Base-by-base conservation (phyloP, 2,113 vertebrate species). In the Osmerus mordax region DNA sequence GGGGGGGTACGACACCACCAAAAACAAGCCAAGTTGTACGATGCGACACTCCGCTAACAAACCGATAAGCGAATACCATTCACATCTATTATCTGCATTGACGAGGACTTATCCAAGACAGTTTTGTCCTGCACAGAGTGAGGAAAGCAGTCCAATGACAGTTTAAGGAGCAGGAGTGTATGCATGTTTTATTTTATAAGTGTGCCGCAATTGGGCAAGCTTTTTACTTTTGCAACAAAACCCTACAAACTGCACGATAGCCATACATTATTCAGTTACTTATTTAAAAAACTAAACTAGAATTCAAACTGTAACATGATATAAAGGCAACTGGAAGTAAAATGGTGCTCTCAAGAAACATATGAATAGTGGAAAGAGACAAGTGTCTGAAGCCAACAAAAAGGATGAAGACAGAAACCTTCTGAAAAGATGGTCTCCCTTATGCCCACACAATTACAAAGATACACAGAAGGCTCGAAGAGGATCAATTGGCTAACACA, bases 41-140 rank as follows among this genome's bases (percentile, higher is more conserved):
- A 82, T 81, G 76, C 61, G 47, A 25, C 84, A 85, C 85, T 86
- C 79, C 76, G 75, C 67, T 71, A 58, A 81, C 70, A 86, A 77
- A 76, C 62, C 13, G 66, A 71, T 75, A 65, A 68, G 77, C 66
- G 74, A 83, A 75, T 78, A 59, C 23, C 25, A 76, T 77, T 74
- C 53, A 52, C 67, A 76, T 72, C 78, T 47, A 51, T 67, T 53
- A 51, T 67, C 65, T 41, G 8, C 47, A 73, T 53, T 67, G 84
- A 84, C 68, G 78, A 81, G 32, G 51, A 76, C 73, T 84, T 65
- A 78, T 72, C 71, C 41, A 64, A 69, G 6, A 58, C 5, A 19
- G 19, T 19, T 5, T 58, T 58, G 19, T 12, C 9, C 52, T 53
- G 8, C 4, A 15, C 16, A 15, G 32, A 14, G 12, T 15, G 13